These are phyloP conservation scores for Peromyscus eremicus DNA, from an alignment of 2,797 vertebrate genomes.

Conservation along the genomic window DNA sequence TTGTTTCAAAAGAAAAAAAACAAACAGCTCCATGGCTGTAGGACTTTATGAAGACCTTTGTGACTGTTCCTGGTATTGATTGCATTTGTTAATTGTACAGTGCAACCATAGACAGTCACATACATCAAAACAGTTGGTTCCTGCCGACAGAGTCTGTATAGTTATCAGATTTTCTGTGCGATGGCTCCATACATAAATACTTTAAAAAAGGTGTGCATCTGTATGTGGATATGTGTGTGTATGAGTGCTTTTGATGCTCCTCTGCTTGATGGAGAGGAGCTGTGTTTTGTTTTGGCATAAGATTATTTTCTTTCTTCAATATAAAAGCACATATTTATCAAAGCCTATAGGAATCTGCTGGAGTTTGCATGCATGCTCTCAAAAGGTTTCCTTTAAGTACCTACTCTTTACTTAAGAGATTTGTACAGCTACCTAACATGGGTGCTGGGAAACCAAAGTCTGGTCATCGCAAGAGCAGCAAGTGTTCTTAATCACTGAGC, in stretches of 20 bases:
- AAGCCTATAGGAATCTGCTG: conserved; percentile 25
- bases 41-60: conserved; percentile 8
- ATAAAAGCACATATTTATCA: conserved; percentile 33
- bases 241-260: neutral
- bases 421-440: neutral
- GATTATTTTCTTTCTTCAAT: conserved; percentile 12
- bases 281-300: neutral
- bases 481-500: neutral
- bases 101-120: conserved; percentile 87
- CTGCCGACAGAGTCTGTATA: conserved; percentile 91
- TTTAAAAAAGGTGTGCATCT: neutral
- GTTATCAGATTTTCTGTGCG: conserved; percentile 88
- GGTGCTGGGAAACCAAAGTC: neutral
- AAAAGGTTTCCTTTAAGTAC: conserved; percentile 2
- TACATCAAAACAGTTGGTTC: conserved; percentile 89
- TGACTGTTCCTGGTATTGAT: conserved; percentile 86
- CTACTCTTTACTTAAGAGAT: conserved; percentile 44
- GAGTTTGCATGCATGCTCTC: conserved; percentile 20
- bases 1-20: neutral
- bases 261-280: neutral
- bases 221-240: neutral
- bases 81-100: conserved; percentile 85
- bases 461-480: neutral
- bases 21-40: neutral
- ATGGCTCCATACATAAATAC: conserved; percentile 91